Evolutionary conservation across 2,113 vertebrate species (phyloP).

Genomic region (Pleuronectes platessa): DNA sequence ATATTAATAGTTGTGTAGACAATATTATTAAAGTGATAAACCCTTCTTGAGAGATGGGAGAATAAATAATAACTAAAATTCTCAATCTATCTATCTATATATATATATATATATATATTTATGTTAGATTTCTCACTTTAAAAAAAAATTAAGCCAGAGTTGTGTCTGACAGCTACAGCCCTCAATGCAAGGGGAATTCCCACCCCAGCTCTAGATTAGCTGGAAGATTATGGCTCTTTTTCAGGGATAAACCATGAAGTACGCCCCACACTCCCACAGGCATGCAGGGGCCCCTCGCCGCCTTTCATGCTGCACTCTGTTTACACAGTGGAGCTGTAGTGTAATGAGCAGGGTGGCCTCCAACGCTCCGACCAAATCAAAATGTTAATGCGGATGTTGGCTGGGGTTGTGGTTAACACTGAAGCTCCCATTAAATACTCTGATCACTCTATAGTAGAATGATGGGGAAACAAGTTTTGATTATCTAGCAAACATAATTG

Average conservation of each 20-base stretch:
- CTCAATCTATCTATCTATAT: not conserved
- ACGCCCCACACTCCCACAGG: conserved; percentile 65
- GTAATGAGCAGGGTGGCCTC: conserved; percentile 55
- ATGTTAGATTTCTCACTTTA: conserved; percentile 10
- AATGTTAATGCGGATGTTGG: conserved; percentile 39
- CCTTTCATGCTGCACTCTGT: conserved; percentile 70
- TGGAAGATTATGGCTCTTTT: conserved; percentile 71
- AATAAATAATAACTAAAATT: conserved; percentile 9
- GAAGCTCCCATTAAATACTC: conserved; percentile 5
- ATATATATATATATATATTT: conserved; percentile 5
- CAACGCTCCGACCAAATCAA: conserved; percentile 44
- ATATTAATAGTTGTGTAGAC: not conserved
- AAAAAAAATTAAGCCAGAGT: not conserved
- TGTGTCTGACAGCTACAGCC: not conserved
- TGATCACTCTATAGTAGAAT: conserved; percentile 18
- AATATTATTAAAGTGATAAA: not conserved
- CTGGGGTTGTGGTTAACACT: not conserved
- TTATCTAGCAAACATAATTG: not conserved
- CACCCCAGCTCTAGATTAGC: conserved; percentile 68
- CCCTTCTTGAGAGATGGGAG: not conserved
- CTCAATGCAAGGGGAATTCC: conserved; percentile 66
- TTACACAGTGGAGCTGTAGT: conserved; percentile 63
- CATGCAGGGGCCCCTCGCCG: conserved; percentile 69
- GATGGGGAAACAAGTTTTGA: conserved; percentile 5
- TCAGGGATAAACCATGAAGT: conserved; percentile 72